phyloP scores from a whole-genome alignment of 2,113 vertebrate species.

The Bufo bufo region DNA sequence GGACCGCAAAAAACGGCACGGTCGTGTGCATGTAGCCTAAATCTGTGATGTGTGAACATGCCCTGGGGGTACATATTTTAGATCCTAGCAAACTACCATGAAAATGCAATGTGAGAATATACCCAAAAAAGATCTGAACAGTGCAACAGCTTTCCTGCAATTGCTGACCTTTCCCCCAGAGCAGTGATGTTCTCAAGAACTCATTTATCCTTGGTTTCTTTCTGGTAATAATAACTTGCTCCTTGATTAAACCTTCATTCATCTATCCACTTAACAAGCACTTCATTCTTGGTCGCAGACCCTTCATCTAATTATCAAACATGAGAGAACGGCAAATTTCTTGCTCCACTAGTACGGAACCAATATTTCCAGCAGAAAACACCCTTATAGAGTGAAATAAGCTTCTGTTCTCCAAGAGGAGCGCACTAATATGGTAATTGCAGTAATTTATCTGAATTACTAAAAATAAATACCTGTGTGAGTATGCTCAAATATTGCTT shows the following conservation, averaged over 20 bases:
- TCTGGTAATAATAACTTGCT: background rate
- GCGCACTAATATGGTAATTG: slow-evolving; percentile 1
- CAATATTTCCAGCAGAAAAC: slow-evolving; percentile 23
- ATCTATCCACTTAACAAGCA: background rate
- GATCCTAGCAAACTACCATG: no score
- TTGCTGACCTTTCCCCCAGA: background rate
- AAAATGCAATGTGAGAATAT: no score
- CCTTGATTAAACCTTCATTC: background rate
- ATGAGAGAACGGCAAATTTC: background rate
- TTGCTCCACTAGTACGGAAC: slow-evolving; percentile 47
- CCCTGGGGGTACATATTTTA: no score
- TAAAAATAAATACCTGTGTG: background rate
- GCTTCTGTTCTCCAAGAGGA: slow-evolving; percentile 9
- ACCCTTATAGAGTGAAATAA: slow-evolving; percentile 9
- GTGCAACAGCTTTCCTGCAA: no score
- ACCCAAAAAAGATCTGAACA: no score
- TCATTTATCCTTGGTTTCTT: background rate
- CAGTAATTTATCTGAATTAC: slow-evolving; percentile 1
- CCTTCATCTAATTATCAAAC: slow-evolving; percentile 5
- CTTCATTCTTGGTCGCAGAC: background rate
- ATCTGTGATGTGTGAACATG: no score
- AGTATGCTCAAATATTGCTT: background rate
- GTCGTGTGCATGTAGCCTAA: no score
- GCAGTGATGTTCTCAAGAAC: background rate
- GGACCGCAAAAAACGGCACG: no score